phyloP scores from a whole-genome alignment of 2,797 vertebrate species.

The Sebastes itinus region DNA sequence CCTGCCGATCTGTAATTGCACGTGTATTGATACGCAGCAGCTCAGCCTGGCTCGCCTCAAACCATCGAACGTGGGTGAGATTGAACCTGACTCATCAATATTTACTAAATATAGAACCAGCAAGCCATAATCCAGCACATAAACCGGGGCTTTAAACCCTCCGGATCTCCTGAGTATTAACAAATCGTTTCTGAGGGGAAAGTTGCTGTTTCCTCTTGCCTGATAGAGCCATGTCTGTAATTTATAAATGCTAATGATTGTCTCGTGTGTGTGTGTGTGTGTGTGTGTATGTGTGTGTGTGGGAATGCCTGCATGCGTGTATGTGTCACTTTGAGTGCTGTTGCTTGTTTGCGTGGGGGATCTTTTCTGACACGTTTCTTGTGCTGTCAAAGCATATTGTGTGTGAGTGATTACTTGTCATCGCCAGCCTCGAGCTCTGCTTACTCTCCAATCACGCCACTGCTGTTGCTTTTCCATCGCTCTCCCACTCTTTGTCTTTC shows the following conservation, averaged over 20 bases:
- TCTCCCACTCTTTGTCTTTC: constrained; percentile 32
- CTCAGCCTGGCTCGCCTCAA: constrained; percentile 30
- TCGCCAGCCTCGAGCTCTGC: constrained; percentile 59
- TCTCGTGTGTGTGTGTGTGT: background rate
- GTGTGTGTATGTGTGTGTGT: constrained; percentile 44
- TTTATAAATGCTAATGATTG: constrained; percentile 44
- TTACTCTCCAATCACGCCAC: constrained; percentile 51
- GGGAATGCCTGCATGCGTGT: constrained; percentile 28
- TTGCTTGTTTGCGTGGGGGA: constrained; percentile 67
- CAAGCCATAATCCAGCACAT: constrained; percentile 45
- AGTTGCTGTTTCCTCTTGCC: constrained; percentile 31
- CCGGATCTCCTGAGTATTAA: constrained; percentile 37
- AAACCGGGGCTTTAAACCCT: constrained; percentile 23
- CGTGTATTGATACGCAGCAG: constrained; percentile 22
- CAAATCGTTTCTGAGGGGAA: constrained; percentile 41
- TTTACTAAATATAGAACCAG: constrained; percentile 52
- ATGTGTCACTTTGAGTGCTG: constrained; percentile 47
- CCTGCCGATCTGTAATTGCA: constrained; percentile 22
- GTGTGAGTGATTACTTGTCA: constrained; percentile 79
- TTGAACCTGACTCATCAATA: constrained; percentile 60
- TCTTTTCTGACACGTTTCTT: constrained; percentile 71
- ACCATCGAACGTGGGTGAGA: constrained; percentile 31
- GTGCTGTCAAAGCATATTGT: constrained; percentile 76
- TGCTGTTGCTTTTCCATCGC: constrained; percentile 24
- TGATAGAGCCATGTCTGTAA: constrained; percentile 7